Base-by-base conservation (phyloP, 2,888 invertebrate species). In the Osmoderma eremita region DNA sequence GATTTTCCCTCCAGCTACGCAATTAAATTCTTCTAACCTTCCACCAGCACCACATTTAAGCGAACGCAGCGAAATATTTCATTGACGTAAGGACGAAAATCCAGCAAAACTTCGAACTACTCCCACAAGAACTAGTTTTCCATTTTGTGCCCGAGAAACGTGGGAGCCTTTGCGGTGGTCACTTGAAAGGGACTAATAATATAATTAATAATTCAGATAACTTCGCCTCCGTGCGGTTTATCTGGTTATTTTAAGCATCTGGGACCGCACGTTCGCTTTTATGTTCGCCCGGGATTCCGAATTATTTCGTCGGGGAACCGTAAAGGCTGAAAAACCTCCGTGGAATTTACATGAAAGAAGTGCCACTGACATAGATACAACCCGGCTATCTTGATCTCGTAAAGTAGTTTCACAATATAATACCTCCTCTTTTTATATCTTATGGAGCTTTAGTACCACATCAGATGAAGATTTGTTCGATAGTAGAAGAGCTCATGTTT, bases 171-270 rank as follows among this genome's bases (percentile, higher is more conserved):
- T 45, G 36, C 61, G 51, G 63, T 51, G 51, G 51, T 42, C 42
- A 50, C 42, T 65, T 36, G 53, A 56, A 36, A 49, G 58, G 48
- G 38, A 56, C 63, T 68, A 70, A 70, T 69, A 67, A 64, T 68
- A 67, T 69, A 69, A 72, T 72, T 72, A 72, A 72, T 72, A 45
- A 61, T 70, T 67, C 63, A 69, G 68, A 71, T 70, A 71, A 68
- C 69, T 69, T 64, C 61, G 63, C 54, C 63, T 65, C 51, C 51
- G 51, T 53, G 69, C 66, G 67, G 68, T 65, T 56, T 61, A 61
- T 65, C 65, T 50, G 69, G 69, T 68, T 69, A 68, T 70, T 70
- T 72, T 69, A 65, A 69, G 69, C 67, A 72, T 70, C 64, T 69
- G 17, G 36, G 36, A 36, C 15, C 67, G 48, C 53, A 24, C 58